Conservation (phyloP, 2,797 vertebrate species). For the Lepilemur ruficaudatus region DNA sequence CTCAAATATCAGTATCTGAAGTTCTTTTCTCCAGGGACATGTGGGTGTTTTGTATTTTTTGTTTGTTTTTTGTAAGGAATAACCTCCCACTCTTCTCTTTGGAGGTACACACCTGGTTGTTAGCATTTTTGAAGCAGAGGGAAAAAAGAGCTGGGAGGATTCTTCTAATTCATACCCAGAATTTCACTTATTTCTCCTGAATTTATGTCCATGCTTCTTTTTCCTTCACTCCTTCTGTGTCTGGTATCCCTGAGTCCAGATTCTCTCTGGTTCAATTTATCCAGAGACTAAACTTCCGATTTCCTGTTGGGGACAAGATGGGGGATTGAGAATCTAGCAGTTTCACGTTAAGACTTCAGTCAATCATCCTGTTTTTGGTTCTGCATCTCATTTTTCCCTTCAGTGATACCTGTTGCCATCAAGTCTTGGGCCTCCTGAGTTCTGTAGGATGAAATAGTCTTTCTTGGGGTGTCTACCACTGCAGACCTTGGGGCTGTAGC, state of each 20-base stretch:
- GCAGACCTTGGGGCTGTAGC: too few species aligned
- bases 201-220: background rate
- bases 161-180: background rate
- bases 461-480: background rate
- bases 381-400: background rate
- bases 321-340: background rate
- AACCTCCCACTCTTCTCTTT: background rate
- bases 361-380: background rate
- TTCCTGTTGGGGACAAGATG: background rate
- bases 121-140: background rate
- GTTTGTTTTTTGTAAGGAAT: background rate
- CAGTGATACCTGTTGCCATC: background rate
- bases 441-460: background rate
- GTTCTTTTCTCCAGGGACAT: background rate
- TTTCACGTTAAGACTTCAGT: background rate
- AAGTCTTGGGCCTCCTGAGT: background rate
- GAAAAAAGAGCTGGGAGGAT: background rate
- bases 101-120: background rate
- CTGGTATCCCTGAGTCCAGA: background rate
- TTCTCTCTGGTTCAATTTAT: background rate
- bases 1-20: background rate
- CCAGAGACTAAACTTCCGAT: background rate
- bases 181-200: background rate
- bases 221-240: background rate
- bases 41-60: too few species aligned